phyloP scores from a whole-genome alignment of 2,888 invertebrate species.

The Hypsopygia costalis region DNA sequence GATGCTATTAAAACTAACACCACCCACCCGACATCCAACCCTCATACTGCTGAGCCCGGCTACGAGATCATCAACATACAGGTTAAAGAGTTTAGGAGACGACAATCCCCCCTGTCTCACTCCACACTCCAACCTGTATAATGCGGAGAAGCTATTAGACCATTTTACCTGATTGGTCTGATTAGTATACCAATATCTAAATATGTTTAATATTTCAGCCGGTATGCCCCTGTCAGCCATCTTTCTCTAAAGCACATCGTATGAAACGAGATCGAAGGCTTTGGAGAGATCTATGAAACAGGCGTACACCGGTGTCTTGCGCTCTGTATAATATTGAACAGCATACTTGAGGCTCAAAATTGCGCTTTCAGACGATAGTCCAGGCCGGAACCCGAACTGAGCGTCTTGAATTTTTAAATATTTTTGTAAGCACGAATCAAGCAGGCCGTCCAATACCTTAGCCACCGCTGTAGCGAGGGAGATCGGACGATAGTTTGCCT shows the following conservation, averaged over 20 bases:
- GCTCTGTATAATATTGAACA: slow-evolving; percentile 12
- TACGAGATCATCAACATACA: no score
- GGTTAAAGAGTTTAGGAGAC: no score
- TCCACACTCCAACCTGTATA: slow-evolving; percentile 6
- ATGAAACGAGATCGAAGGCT: slow-evolving; percentile 7
- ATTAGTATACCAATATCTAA: slow-evolving; percentile 5
- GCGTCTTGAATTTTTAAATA: slow-evolving; percentile 11
- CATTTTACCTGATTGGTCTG: slow-evolving; percentile 2
- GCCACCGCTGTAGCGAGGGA: slow-evolving; percentile 19
- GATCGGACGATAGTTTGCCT: slow-evolving; percentile 16
- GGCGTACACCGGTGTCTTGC: slow-evolving; percentile 6
- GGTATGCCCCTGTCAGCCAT: slow-evolving; percentile 5
- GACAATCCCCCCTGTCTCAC: no score
- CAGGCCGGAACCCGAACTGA: slow-evolving; percentile 13
- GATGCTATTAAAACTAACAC: no score
- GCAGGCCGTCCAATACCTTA: slow-evolving; percentile 18
- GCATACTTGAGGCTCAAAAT: slow-evolving; percentile 14
- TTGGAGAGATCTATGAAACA: slow-evolving; percentile 8
- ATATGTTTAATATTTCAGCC: neutral
- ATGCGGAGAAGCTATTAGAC: neutral
- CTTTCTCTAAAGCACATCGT: slow-evolving; percentile 8
- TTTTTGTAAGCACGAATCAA: slow-evolving; percentile 10
- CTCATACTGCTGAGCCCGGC: no score
- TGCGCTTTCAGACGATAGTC: slow-evolving; percentile 15
- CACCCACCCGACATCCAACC: no score